Evolutionary conservation across 2,113 vertebrate genomes (phyloP).

Genomic region (Ageneiosus marmoratus): DNA sequence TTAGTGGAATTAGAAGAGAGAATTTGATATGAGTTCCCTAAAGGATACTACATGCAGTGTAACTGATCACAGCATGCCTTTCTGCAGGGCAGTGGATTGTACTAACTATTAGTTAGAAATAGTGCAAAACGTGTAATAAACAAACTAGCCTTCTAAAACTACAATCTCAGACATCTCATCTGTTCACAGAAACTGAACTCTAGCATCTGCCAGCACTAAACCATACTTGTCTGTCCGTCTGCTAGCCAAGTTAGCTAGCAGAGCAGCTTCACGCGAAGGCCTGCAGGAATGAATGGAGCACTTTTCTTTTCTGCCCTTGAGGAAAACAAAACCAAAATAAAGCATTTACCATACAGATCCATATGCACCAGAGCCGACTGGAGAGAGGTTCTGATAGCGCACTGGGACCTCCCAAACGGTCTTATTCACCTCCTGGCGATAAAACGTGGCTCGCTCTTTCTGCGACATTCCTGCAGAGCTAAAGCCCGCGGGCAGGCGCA

Average conservation of each 20-base stretch:
- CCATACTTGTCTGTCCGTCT: background rate
- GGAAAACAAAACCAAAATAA: background rate
- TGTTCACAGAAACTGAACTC: background rate
- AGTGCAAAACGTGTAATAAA: background rate
- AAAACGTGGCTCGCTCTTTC: slow-evolving; percentile 89
- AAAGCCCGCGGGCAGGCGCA: slow-evolving; percentile 54
- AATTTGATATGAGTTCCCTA: background rate
- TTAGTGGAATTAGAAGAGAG: background rate
- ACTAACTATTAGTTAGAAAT: background rate
- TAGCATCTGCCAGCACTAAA: background rate
- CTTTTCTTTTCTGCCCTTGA: slow-evolving; percentile 46
- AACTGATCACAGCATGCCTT: background rate
- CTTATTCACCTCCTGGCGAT: slow-evolving; percentile 95
- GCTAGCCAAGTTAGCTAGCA: slow-evolving; percentile 28
- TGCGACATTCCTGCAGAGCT: slow-evolving; percentile 80
- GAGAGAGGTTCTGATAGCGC: slow-evolving; percentile 87
- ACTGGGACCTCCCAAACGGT: slow-evolving; percentile 95
- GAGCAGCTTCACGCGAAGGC: slow-evolving; percentile 56
- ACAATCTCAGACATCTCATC: background rate
- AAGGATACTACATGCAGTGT: background rate
- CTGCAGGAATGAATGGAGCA: slow-evolving; percentile 71
- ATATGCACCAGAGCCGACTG: slow-evolving; percentile 94
- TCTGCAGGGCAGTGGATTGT: background rate
- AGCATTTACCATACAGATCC: slow-evolving; percentile 90
- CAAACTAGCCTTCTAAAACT: background rate